Evolutionary conservation across 2,888 invertebrate genomes (phyloP).

Genomic region (Amiota communis): DNA sequence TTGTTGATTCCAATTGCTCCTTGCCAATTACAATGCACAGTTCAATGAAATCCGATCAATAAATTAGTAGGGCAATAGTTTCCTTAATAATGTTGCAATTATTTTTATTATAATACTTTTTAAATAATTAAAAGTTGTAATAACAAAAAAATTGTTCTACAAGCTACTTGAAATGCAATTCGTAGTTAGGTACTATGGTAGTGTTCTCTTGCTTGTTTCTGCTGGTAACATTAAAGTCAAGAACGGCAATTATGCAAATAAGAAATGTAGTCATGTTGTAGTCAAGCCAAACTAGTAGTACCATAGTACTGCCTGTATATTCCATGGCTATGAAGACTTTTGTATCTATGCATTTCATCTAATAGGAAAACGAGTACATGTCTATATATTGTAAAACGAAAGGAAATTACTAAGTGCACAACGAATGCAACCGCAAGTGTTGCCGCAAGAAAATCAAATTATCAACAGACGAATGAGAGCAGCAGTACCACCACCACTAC

Average conservation of each 20-base stretch:
- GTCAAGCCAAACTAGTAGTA: too few relatives aligned
- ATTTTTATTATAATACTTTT: too few relatives aligned
- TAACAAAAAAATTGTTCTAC: too few relatives aligned
- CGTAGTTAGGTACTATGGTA: too few relatives aligned
- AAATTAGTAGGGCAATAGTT: too few relatives aligned
- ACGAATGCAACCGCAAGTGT: slow-evolving; percentile 55
- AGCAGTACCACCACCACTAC: neutral
- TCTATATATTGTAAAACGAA: slow-evolving; percentile 15
- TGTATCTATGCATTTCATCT: slow-evolving; percentile 37
- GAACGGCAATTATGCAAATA: slow-evolving; percentile 68
- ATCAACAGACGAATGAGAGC: slow-evolving; percentile 47
- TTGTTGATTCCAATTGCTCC: too few relatives aligned
- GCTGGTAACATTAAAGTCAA: slow-evolving; percentile 58
- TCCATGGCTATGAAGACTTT: slow-evolving; percentile 3
- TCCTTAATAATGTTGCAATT: too few relatives aligned
- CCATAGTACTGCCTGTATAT: too few relatives aligned
- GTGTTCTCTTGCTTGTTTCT: neutral
- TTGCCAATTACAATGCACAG: too few relatives aligned
- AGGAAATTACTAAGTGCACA: slow-evolving; percentile 39
- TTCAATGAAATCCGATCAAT: too few relatives aligned
- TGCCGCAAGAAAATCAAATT: slow-evolving; percentile 65
- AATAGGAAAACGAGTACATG: neutral
- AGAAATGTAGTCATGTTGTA: slow-evolving; percentile 43
- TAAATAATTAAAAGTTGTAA: too few relatives aligned
- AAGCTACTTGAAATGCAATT: too few relatives aligned